A percentile compares a stretch with the other conserved stretches of the same genome.
These are phyloP conservation scores for Lepas anatifera DNA, from an alignment of 2,888 invertebrate genomes.

Conservation along the genomic window DNA sequence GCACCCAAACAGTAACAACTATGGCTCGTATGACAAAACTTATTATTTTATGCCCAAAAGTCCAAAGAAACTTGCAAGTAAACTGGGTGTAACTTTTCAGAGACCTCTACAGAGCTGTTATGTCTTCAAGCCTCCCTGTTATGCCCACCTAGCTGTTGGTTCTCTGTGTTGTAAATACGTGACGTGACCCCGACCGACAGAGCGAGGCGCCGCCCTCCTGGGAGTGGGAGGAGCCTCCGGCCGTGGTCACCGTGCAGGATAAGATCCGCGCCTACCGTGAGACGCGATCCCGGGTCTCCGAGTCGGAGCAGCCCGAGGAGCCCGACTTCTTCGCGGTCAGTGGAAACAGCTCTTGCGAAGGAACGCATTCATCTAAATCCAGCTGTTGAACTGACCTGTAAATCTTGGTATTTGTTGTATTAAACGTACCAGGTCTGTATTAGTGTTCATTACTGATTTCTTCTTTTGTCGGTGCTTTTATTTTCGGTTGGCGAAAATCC, in stretches of 20 bases:
- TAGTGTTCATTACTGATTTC: neutral
- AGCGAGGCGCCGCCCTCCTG: neutral
- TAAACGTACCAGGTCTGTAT: neutral
- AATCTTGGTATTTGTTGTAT: neutral
- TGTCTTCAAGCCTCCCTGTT: too few relatives aligned
- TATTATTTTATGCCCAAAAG: too few relatives aligned
- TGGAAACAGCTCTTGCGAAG: too few relatives aligned
- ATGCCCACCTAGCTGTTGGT: too few relatives aligned
- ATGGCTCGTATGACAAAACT: too few relatives aligned
- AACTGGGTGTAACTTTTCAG: too few relatives aligned
- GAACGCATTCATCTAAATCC: neutral
- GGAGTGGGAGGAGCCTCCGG: neutral
- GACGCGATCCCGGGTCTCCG: neutral
- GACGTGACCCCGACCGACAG: neutral
- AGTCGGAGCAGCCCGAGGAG: neutral
- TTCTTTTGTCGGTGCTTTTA: neutral
- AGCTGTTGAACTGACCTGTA: neutral
- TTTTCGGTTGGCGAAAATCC: neutral
- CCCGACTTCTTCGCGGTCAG: neutral
- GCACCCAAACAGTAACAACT: too few relatives aligned
- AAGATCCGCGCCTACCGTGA: slow-evolving; percentile 6
- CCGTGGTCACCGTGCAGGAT: neutral
- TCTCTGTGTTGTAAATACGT: too few relatives aligned
- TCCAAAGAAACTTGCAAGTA: too few relatives aligned
- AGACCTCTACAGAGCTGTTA: too few relatives aligned